Evolutionary conservation across 2,797 vertebrate species (phyloP), one percentile per base, ranked within the genome.

Genomic region (Melanotaenia trifasciata): DNA sequence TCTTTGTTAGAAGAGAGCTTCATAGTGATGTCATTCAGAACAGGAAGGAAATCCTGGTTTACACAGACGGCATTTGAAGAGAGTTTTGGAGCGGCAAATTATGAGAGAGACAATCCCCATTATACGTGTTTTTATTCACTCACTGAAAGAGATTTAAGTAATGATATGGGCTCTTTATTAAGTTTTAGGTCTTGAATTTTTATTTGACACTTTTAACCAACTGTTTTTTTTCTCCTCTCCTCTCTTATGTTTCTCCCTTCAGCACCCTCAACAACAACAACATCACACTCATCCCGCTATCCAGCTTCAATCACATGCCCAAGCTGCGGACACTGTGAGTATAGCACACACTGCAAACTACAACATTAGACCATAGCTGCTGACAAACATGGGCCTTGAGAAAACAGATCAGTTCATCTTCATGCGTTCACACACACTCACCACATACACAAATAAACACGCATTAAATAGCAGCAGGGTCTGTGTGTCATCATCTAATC

Each of bases 211-310:
- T 7, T 61, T 0, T 64, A 47, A 28, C 40, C 20, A 32, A 0
- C 35, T 45, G 28, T 43, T 72, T 70, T 64, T 64, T 51, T 75
- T 63, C 60, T 47, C 45, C 1, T 63, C 60, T 47, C 45, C 43
- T 59, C 11, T 33, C 40, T n/a, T n/a, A 4, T 88, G 7, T 92
- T 68, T 87, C 43, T 92, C 26, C 66, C 40, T 87, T 59, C 91
- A 99, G 98, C 85, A 99, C 98, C 40, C 98, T 99, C 94, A 99
- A 99, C 95, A 99, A 99, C 87, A 99, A 99, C 96, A 99, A 99
- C 94, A 98, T 99, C 92, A 98, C 96, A 76, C 96, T 96, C 87
- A 98, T 99, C 90, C 97, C 97, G 3, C 95, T 99, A 83, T 98
- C 98, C 92, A 99, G 98, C 93, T 99, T 99, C 95, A 99, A 99